Conservation (phyloP, 2,113 vertebrate genomes). For the Psettodes erumei region DNA sequence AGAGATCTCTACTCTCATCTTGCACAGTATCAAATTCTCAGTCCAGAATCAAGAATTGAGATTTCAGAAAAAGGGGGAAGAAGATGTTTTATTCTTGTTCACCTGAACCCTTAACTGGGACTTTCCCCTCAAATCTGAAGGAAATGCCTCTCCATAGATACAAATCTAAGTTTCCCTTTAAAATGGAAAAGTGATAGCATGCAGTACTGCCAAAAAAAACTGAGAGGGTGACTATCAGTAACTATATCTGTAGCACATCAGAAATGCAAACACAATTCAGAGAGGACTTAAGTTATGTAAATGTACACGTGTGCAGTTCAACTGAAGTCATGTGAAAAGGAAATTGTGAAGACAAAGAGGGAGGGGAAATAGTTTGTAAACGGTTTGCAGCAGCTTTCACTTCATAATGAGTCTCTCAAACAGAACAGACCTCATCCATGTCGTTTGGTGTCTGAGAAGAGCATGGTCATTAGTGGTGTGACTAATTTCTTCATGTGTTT, state of each 20-base stretch:
- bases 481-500: slow-evolving; percentile 56
- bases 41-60: neutral
- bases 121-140: slow-evolving; percentile 24
- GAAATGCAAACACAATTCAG: slow-evolving; percentile 5
- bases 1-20: slow-evolving; percentile 3
- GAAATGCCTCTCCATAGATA: slow-evolving; percentile 44
- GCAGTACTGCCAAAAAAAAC: slow-evolving; percentile 5
- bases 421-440: slow-evolving; percentile 36
- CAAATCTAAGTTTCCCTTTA: slow-evolving; percentile 33
- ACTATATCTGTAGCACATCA: slow-evolving; percentile 7
- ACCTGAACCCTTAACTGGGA: slow-evolving; percentile 1
- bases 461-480: slow-evolving; percentile 22
- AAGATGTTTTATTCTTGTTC: neutral
- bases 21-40: neutral
- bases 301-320: neutral
- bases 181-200: slow-evolving; percentile 23
- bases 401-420: slow-evolving; percentile 21
- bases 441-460: slow-evolving; percentile 47
- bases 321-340: slow-evolving; percentile 5
- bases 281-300: neutral
- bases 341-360: slow-evolving; percentile 22
- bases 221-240: slow-evolving; percentile 14
- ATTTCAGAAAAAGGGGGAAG: neutral
- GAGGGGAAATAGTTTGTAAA: slow-evolving; percentile 33
- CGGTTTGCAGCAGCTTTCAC: slow-evolving; percentile 31